phyloP scores from a whole-genome alignment of 92 coral and sea anemone species.

The Epizoanthus rinbou region DNA sequence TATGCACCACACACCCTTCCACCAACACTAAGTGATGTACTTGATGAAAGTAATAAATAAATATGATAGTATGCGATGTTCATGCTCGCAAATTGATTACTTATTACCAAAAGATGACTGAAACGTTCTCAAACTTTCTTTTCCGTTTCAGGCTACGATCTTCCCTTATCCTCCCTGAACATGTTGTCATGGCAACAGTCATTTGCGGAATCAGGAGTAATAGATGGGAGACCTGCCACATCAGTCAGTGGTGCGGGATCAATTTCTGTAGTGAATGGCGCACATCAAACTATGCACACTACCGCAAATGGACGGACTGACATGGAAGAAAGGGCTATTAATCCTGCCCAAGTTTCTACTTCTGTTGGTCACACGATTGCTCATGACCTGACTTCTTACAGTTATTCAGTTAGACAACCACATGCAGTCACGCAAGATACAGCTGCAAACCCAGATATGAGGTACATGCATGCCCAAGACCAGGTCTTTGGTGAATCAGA shows the following conservation, averaged over 20 bases:
- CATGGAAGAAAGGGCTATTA: neutral
- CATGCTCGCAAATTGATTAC: no score
- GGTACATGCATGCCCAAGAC: neutral
- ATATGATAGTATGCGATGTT: no score
- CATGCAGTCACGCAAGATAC: neutral
- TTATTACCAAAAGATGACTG: no score
- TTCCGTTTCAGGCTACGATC: neutral
- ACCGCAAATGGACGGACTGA: neutral
- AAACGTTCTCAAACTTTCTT: neutral
- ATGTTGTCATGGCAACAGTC: constrained; percentile 18
- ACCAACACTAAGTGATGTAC: neutral
- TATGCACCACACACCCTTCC: no score
- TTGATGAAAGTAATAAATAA: no score
- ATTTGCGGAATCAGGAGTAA: neutral
- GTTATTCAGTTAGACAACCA: neutral
- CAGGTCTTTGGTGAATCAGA: neutral
- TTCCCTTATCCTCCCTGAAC: constrained; percentile 1
- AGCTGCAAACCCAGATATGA: neutral
- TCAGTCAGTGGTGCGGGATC: neutral
- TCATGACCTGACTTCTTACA: neutral
- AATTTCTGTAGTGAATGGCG: neutral
- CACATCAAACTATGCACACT: neutral
- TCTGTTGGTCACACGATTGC: neutral
- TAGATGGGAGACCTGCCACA: neutral
- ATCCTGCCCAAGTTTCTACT: neutral